phyloP scores from a whole-genome alignment of 2,888 invertebrate species.

The Microchrysa polita region DNA sequence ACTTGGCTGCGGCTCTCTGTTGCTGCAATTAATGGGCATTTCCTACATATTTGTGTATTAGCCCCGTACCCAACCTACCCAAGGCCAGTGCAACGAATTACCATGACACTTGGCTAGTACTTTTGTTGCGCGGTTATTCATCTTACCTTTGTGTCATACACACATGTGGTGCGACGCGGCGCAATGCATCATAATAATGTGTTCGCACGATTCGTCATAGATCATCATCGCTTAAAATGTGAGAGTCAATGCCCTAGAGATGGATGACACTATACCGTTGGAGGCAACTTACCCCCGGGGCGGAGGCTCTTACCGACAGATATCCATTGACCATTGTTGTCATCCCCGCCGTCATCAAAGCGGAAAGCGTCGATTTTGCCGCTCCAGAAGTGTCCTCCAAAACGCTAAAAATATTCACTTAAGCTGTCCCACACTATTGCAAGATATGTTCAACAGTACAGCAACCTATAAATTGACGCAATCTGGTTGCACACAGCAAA shows the following conservation, averaged over 20 bases:
- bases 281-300: too few relatives aligned
- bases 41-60: too few relatives aligned
- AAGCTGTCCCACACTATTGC: too few relatives aligned
- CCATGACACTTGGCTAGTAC: slow-evolving; percentile 24
- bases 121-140: slow-evolving; percentile 34
- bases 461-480: not conserved
- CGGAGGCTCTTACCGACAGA: too few relatives aligned
- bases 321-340: too few relatives aligned
- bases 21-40: slow-evolving; percentile 25
- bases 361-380: slow-evolving; percentile 32
- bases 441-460: not conserved
- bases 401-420: slow-evolving; percentile 28
- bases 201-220: slow-evolving; percentile 28
- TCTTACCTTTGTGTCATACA: slow-evolving; percentile 39
- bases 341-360: slow-evolving; percentile 11
- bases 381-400: slow-evolving; percentile 41
- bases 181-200: not conserved
- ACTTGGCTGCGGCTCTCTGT: too few relatives aligned
- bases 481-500: too few relatives aligned
- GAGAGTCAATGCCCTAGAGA: slow-evolving; percentile 27
- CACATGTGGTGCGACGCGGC: slow-evolving; percentile 26
- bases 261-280: too few relatives aligned
- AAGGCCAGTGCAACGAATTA: slow-evolving; percentile 44
- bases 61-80: not conserved
- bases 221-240: slow-evolving; percentile 28